Percentiles rank a stretch among this genome's conserved stretches.
These are phyloP conservation scores for Dicyrtomina minuta DNA, from an alignment of 2,888 invertebrate species.

Conservation along the genomic window DNA sequence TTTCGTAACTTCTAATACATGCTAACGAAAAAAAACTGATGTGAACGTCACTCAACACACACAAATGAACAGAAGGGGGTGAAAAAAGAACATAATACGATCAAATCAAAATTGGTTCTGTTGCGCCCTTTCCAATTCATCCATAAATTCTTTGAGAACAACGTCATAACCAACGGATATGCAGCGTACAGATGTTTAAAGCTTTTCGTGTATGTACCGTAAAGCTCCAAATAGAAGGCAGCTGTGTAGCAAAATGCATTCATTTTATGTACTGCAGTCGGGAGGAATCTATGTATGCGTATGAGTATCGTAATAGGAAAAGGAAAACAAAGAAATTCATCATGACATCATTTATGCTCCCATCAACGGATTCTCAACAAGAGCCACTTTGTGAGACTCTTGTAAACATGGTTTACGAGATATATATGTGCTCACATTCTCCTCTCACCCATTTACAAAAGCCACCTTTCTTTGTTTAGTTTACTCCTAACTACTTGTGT, in stretches of 20 bases:
- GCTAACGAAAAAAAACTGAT: constrained; percentile 3
- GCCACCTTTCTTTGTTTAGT: constrained; percentile 30
- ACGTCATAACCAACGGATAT: no score
- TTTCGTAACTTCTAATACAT: constrained; percentile 7
- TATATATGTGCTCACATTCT: constrained; percentile 22
- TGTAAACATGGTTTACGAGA: constrained; percentile 22
- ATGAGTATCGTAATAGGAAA: no score
- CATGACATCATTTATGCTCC: constrained; percentile 15
- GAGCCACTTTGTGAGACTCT: constrained; percentile 15
- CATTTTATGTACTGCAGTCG: no score
- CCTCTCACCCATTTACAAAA: constrained; percentile 13
- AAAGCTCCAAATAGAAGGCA: no score
- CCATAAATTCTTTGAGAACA: no score
- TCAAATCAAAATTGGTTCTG: constrained; percentile 1
- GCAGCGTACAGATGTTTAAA: no score
- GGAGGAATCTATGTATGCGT: no score
- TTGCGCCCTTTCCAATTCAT: not conserved
- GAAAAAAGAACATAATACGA: not conserved
- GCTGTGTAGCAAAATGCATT: no score
- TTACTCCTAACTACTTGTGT: not conserved
- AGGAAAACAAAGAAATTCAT: constrained; percentile 12
- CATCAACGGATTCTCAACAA: constrained; percentile 12
- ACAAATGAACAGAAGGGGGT: not conserved
- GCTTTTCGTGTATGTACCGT: no score
- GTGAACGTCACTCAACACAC: not conserved